Evolutionary conservation across 2,888 invertebrate species (phyloP).

Genomic region (Eretmocerus hayati): DNA sequence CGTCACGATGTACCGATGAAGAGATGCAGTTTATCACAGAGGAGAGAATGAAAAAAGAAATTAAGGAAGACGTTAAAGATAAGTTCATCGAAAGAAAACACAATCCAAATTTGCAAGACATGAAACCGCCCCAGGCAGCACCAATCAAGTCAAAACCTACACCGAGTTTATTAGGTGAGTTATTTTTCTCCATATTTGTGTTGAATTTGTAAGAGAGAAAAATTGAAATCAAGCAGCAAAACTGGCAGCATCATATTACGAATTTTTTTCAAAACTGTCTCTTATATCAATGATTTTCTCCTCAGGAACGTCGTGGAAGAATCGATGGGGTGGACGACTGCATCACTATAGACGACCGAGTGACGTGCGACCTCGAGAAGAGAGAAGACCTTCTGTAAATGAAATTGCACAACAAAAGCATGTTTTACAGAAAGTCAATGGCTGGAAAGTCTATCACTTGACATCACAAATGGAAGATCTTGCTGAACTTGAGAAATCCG

Average conservation of each 20-base stretch:
- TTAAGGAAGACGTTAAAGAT: constrained; percentile 46
- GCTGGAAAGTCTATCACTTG: constrained; percentile 92
- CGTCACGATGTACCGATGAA: constrained; percentile 40
- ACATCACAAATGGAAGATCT: constrained; percentile 90
- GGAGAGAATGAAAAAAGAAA: constrained; percentile 48
- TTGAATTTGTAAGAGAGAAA: neutral
- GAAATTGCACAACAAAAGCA: constrained; percentile 85
- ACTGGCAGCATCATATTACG: too few species aligned
- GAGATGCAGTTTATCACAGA: constrained; percentile 60
- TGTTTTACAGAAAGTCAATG: constrained; percentile 80
- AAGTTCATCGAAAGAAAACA: constrained; percentile 37
- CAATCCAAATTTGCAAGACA: constrained; percentile 27
- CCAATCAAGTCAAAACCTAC: constrained; percentile 35
- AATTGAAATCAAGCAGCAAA: neutral
- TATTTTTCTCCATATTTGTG: neutral
- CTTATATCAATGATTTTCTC: constrained; percentile 6
- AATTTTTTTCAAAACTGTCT: neutral
- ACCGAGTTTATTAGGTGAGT: constrained; percentile 38
- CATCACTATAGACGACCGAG: constrained; percentile 47
- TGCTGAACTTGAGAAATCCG: constrained; percentile 49
- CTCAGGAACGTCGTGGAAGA: constrained; percentile 39
- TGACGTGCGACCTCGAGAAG: constrained; percentile 84
- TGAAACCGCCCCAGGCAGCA: constrained; percentile 24
- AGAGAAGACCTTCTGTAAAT: constrained; percentile 75
- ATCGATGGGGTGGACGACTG: constrained; percentile 35